These are phyloP conservation scores for Myotis lucifugus DNA, from an alignment of 2,113 vertebrate species.

Conservation along the genomic window DNA sequence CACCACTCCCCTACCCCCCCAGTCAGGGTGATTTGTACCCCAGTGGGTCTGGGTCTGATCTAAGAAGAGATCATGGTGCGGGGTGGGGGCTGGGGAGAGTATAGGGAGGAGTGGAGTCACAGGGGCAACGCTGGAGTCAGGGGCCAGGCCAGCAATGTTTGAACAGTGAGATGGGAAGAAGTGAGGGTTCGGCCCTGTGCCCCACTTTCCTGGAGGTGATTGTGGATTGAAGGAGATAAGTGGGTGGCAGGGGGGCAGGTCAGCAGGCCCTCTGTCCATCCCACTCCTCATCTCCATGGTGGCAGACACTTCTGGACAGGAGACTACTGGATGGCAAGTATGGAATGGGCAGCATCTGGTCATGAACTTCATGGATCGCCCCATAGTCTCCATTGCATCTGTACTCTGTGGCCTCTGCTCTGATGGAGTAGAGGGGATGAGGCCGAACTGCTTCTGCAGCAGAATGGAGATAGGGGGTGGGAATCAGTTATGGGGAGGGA, in stretches of 20 bases:
- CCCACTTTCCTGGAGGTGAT: neutral
- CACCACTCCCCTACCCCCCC: neutral
- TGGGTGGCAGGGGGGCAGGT: neutral
- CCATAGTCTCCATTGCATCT: rapidly evolving
- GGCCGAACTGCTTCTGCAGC: neutral
- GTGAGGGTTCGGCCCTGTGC: neutral
- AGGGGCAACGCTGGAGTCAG: neutral
- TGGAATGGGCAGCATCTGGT: neutral
- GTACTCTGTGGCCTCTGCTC: neutral
- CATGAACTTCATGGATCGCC: rapidly evolving
- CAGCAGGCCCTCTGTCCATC: neutral
- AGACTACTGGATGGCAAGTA: neutral
- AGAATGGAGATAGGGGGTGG: neutral
- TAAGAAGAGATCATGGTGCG: neutral
- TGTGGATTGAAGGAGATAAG: neutral
- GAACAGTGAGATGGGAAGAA: neutral
- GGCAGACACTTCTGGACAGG: neutral
- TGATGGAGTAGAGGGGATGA: rapidly evolving
- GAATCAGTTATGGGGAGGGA: neutral
- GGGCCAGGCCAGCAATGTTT: neutral
- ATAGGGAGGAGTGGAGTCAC: neutral
- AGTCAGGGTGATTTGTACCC: neutral
- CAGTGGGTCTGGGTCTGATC: neutral
- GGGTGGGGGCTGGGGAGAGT: neutral
- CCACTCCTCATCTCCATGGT: neutral